A percentile compares a stretch with the other conserved stretches of the same genome.
Evolutionary conservation across 2,113 vertebrate species (phyloP).

Genomic region (Serilophus lunatus): DNA sequence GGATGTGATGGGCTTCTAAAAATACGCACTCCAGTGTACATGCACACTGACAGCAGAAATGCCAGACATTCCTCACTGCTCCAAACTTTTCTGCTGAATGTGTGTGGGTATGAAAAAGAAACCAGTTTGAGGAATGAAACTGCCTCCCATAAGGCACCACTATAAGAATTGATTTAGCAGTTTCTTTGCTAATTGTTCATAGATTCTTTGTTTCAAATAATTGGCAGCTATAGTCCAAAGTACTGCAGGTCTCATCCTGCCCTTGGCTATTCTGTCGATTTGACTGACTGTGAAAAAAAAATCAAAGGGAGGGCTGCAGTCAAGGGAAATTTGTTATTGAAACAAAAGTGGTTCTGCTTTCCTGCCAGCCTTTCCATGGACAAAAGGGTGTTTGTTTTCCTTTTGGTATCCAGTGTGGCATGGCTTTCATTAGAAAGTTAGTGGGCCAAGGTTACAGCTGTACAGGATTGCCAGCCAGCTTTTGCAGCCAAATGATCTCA

Average conservation of each 20-base stretch:
- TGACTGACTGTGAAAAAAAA: conserved; percentile 10
- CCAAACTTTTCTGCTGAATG: neutral
- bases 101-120: neutral
- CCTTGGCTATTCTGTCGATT: neutral
- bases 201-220: neutral
- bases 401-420: conserved; percentile 5
- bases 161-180: neutral
- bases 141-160: neutral
- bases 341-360: conserved; percentile 22
- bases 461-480: conserved; percentile 19
- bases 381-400: conserved; percentile 52
- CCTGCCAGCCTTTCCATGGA: neutral
- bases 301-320: neutral
- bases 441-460: conserved; percentile 33
- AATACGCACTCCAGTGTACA: conserved; percentile 28
- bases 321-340: conserved; percentile 32
- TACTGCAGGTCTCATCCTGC: neutral
- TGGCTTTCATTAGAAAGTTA: conserved; percentile 26
- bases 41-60: conserved; percentile 55
- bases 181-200: neutral
- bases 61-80: conserved; percentile 50
- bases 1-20: conserved; percentile 51
- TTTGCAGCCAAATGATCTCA: conserved; percentile 18
- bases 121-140: neutral
- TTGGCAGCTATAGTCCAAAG: neutral